phyloP scores from a whole-genome alignment of 35 echinoderm and acorn worm genomes.

The Chiridota heheva region DNA sequence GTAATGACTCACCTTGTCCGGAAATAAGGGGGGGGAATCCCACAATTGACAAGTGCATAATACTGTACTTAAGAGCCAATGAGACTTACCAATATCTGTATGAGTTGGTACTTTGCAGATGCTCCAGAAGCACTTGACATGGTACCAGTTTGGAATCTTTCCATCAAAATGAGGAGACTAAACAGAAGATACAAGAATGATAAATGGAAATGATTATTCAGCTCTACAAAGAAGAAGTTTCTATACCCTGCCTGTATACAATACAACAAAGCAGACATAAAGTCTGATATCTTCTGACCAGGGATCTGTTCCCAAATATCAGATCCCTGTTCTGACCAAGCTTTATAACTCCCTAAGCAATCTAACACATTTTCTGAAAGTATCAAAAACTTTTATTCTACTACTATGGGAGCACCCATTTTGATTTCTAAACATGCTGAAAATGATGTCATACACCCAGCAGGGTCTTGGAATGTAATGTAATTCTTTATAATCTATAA shows the following conservation, averaged over 20 bases:
- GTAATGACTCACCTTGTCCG: no score
- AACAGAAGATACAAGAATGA: conserved; percentile 17
- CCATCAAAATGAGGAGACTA: conserved; percentile 99
- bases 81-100: conserved; percentile 72
- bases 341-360: background rate
- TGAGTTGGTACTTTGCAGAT: conserved; percentile 36
- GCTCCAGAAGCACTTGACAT: conserved; percentile 83
- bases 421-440: no score
- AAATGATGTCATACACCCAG: no score
- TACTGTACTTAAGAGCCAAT: no score
- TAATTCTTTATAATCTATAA: no score
- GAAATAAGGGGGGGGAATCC: no score
- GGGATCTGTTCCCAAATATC: background rate
- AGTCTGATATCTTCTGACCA: background rate
- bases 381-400: no score
- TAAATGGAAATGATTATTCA: background rate
- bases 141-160: conserved; percentile 90
- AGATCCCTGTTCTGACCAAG: background rate
- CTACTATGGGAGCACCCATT: no score
- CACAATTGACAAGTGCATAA: no score
- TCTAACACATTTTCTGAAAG: background rate
- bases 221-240: background rate
- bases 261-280: background rate
- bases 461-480: no score
- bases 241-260: background rate